Evolutionary conservation across 2,113 vertebrate species (phyloP), one percentile per base, ranked within the genome.

Genomic region (Protobothrops mucrosquamatus): DNA sequence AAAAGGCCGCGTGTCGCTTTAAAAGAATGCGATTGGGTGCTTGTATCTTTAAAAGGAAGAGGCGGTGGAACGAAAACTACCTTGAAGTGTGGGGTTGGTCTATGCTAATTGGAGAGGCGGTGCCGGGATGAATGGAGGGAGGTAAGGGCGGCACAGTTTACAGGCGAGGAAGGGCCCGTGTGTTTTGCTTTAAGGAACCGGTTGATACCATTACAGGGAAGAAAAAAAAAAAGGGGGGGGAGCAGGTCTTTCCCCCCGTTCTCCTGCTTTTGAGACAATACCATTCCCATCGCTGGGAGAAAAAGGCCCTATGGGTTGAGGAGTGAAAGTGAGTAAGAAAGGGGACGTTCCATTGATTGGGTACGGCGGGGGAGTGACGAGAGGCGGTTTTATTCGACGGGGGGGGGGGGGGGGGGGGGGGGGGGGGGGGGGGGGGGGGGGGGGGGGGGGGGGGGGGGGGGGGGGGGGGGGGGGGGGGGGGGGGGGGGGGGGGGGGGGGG

Each of bases 31-130:
- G 54, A 6, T 14, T 88, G 93, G 92, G 91, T 39, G 89, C 51
- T 57, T 89, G 94, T 92, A 85, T 89, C 95, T 95, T 96, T 95
- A 94, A 94, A 93, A 88, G 94, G 96, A 94, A 91, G 55, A 93
- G 89, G 90, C 91, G 93, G 96, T 94, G 96, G 92, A 59, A 64
- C 61, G 89, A 97, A 95, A 94, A 96, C 95, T 94, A 92, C 95
- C 95, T 93, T 91, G 89, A 90, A 93, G 93, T 69, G 89, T 91
- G 93, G 94, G 97, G 95, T 64, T 95, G 92, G 94, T 1, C 69
- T 94, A 96, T 96, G 96, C 91, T 95, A 97, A 96, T 69, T 54
- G 74, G 11, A 85, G 92, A 52, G 96, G 97, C 29, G 95, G 95
- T 0, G 59, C 94, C 29, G 94, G 91, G 93, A 95, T 74, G 3